Conservation (phyloP, 92 coral and sea anemone genomes). For the Metridium senile region DNA sequence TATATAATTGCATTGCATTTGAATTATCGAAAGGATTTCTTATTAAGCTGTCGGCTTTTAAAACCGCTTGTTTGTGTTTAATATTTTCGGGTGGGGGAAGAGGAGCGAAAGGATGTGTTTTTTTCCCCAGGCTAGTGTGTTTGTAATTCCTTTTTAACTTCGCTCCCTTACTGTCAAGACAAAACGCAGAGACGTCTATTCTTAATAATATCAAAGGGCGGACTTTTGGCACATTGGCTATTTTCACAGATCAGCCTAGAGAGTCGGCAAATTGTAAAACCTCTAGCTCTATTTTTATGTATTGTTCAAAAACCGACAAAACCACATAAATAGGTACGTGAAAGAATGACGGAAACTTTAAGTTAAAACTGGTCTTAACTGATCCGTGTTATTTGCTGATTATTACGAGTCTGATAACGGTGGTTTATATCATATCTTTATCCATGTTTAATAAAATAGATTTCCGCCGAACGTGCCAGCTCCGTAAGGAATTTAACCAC, state of each 20-base stretch:
- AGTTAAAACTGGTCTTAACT: not conserved
- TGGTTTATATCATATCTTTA: not conserved
- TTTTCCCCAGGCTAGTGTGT: too few relatives aligned
- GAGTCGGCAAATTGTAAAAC: not conserved
- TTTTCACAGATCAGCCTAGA: not conserved
- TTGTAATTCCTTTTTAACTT: too few relatives aligned
- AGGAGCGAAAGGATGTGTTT: too few relatives aligned
- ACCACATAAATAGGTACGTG: constrained; percentile 1
- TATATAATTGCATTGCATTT: too few relatives aligned
- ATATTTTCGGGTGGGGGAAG: too few relatives aligned
- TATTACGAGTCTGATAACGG: not conserved
- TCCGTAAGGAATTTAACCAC: not conserved
- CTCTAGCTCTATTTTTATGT: not conserved
- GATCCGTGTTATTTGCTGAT: not conserved
- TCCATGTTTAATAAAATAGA: not conserved
- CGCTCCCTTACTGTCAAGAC: not conserved
- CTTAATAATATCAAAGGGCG: not conserved
- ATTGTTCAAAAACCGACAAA: not conserved
- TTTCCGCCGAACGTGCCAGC: not conserved
- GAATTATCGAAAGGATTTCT: too few relatives aligned
- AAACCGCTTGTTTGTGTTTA: too few relatives aligned
- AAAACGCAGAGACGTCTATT: not conserved
- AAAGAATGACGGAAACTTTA: constrained; percentile 18
- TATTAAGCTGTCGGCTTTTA: too few relatives aligned
- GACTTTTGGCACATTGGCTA: not conserved